Percentiles rank a stretch among this genome's conserved stretches.
phyloP scores from a whole-genome alignment of 2,888 invertebrate genomes.

The Hetaerina titia region DNA sequence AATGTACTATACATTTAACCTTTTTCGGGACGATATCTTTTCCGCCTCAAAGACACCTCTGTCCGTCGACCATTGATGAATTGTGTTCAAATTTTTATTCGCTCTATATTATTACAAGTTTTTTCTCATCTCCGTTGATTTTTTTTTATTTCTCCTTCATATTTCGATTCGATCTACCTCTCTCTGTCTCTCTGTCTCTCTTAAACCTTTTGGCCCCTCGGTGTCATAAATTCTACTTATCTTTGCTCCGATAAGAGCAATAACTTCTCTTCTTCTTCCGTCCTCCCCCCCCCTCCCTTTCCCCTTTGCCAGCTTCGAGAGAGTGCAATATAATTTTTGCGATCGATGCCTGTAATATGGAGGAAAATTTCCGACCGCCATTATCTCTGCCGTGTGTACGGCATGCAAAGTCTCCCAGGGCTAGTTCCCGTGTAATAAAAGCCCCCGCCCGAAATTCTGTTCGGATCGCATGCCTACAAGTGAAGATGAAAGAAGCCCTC shows the following conservation, averaged over 20 bases:
- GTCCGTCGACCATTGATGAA: not conserved
- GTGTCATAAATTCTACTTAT: slow-evolving; percentile 32
- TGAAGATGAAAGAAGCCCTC: no score
- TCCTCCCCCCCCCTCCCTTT: not conserved
- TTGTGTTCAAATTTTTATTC: slow-evolving; percentile 1
- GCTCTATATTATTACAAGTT: not conserved
- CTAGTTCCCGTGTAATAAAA: no score
- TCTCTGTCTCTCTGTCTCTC: not conserved
- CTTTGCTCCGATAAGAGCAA: slow-evolving; percentile 3
- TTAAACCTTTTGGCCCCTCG: not conserved
- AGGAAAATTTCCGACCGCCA: not conserved
- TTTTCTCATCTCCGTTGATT: not conserved
- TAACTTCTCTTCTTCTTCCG: not conserved
- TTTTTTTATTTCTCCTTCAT: not conserved
- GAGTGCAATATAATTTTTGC: slow-evolving; percentile 15
- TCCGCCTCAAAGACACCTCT: not conserved
- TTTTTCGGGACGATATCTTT: not conserved
- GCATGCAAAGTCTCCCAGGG: no score
- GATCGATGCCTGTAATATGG: not conserved
- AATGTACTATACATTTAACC: not conserved
- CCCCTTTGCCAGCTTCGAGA: not conserved
- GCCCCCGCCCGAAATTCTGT: no score
- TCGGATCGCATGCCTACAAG: no score
- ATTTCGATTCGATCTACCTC: slow-evolving; percentile 1
- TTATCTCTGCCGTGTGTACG: not conserved